Evolutionary conservation across 2,888 invertebrate species (phyloP).

Genomic region (Hesperia comma): DNA sequence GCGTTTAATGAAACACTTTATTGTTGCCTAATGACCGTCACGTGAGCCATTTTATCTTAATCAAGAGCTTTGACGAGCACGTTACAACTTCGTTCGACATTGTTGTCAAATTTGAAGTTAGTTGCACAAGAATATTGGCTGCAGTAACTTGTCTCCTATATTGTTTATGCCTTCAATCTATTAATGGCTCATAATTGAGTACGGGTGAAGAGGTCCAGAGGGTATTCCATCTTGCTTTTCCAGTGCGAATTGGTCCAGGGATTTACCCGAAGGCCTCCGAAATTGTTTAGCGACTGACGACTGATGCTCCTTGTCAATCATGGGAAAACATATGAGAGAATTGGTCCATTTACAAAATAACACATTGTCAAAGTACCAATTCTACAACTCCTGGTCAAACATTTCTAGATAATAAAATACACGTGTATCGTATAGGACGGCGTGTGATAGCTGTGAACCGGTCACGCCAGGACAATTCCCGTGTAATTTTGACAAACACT

Average conservation of each 20-base stretch:
- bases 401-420: conserved; percentile 1
- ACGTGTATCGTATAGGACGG: conserved; percentile 17
- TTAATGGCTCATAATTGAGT: too few relatives aligned
- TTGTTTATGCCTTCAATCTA: too few relatives aligned
- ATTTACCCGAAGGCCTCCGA: too few relatives aligned
- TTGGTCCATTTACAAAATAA: too few relatives aligned
- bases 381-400: conserved; percentile 14
- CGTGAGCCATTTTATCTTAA: neutral
- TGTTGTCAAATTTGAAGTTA: neutral
- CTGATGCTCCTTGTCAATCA: too few relatives aligned
- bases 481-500: conserved; percentile 35
- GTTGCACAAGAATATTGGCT: neutral
- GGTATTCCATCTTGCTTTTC: too few relatives aligned
- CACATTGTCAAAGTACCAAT: neutral
- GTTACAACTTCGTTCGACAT: neutral
- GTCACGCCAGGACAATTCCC: conserved; percentile 32
- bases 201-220: too few relatives aligned
- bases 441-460: conserved; percentile 12
- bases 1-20: neutral
- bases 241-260: too few relatives aligned
- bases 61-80: neutral
- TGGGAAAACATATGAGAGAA: too few relatives aligned
- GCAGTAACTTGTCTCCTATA: too few relatives aligned
- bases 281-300: too few relatives aligned
- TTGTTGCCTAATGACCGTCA: neutral